These are phyloP conservation scores for Chrysaora quinquecirrha DNA, from an alignment of 30 jellyfish, hydroid and myxozoan genomes.

Conservation along the genomic window DNA sequence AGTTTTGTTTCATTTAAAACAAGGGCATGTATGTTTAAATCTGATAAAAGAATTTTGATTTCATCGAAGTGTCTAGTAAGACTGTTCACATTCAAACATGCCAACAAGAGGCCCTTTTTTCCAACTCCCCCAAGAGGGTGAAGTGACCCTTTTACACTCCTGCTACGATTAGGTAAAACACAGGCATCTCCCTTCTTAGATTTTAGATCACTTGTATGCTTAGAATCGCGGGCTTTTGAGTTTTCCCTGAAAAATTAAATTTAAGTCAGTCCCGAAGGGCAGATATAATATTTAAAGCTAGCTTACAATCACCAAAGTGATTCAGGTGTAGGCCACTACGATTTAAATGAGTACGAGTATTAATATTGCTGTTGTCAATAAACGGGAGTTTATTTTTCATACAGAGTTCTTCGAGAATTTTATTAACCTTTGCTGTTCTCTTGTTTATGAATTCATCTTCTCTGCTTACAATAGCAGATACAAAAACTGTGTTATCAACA, in stretches of 20 bases:
- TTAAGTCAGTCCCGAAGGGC: slow-evolving; percentile 42
- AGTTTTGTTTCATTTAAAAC: slow-evolving; percentile 43
- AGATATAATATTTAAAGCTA: slow-evolving; percentile 21
- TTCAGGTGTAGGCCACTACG: slow-evolving; percentile 49
- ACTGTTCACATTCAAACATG: background rate
- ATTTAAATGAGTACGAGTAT: slow-evolving; percentile 12
- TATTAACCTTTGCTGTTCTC: slow-evolving; percentile 47
- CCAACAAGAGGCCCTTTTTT: background rate
- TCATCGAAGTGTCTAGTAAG: background rate
- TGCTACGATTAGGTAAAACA: too few species aligned
- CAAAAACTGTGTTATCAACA: slow-evolving; percentile 11
- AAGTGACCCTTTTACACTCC: too few species aligned
- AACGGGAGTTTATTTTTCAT: slow-evolving; percentile 19
- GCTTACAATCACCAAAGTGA: slow-evolving; percentile 19
- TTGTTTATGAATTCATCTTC: slow-evolving; percentile 27
- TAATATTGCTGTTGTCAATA: slow-evolving; percentile 26
- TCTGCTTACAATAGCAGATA: slow-evolving; percentile 21
- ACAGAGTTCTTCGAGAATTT: slow-evolving; percentile 40
- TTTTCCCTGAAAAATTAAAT: too few species aligned
- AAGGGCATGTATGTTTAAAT: slow-evolving; percentile 9
- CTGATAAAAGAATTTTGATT: background rate
- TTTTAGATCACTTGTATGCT: too few species aligned
- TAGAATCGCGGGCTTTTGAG: too few species aligned
- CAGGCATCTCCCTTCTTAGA: too few species aligned
- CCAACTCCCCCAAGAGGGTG: too few species aligned